Conservation (phyloP, 2,888 invertebrate genomes). For the Drosophila longiperda region DNA sequence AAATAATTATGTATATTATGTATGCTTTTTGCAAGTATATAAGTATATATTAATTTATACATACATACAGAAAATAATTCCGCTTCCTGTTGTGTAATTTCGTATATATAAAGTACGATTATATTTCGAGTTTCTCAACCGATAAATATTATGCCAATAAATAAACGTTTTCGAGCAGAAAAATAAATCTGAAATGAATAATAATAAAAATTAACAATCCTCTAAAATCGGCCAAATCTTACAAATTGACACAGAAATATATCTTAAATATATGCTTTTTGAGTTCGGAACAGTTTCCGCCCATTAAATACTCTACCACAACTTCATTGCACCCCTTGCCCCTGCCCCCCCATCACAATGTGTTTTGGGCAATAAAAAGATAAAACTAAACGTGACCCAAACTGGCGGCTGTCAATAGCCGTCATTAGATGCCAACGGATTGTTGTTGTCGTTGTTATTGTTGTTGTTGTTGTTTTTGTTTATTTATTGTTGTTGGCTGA, state of each 20-base stretch:
- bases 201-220: too few species aligned
- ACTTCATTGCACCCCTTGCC: not conserved
- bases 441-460: slow-evolving; percentile 30
- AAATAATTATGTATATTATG: not conserved
- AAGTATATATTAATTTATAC: not conserved
- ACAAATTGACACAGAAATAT: not conserved
- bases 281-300: not conserved
- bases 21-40: not conserved
- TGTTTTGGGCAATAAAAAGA: not conserved
- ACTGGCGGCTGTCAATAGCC: slow-evolving; percentile 48
- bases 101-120: not conserved
- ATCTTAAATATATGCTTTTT: not conserved
- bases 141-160: not conserved
- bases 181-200: too few species aligned
- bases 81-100: not conserved
- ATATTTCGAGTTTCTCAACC: not conserved
- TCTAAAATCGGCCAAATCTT: not conserved
- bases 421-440: slow-evolving; percentile 56
- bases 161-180: not conserved
- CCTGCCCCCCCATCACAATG: not conserved
- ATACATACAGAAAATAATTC: not conserved
- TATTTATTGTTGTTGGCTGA: slow-evolving; percentile 37
- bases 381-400: slow-evolving; percentile 41
- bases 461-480: slow-evolving; percentile 26
- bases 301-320: not conserved